Evolutionary conservation across 23 tunicate genomes (phyloP).

Genomic region (Halocynthia aurantium): DNA sequence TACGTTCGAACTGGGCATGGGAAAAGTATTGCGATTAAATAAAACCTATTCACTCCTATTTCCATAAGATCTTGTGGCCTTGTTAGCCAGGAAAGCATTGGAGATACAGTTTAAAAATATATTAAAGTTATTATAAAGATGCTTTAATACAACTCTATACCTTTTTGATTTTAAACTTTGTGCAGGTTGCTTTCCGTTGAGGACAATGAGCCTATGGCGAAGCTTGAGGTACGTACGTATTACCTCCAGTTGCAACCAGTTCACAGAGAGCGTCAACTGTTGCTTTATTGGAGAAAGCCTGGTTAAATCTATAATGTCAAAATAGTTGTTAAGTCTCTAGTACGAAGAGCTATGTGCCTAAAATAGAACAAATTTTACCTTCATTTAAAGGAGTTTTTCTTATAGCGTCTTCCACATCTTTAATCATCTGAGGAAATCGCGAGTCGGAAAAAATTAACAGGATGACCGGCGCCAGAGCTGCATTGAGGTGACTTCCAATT

Average conservation of each 20-base stretch:
- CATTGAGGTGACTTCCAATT: constrained; percentile 64
- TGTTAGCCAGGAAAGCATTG: neutral
- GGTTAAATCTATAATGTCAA: constrained; percentile 46
- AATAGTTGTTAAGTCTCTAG: neutral
- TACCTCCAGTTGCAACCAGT: constrained; percentile 71
- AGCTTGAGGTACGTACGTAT: constrained; percentile 57
- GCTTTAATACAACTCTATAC: neutral
- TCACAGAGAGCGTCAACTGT: constrained; percentile 40
- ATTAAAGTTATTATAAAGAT: neutral
- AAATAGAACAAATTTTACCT: constrained; percentile 23
- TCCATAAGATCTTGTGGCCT: neutral
- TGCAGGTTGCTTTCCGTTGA: neutral
- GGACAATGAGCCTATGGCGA: constrained; percentile 36
- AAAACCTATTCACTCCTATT: neutral
- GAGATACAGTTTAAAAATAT: neutral
- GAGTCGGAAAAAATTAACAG: constrained; percentile 54
- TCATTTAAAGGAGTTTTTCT: constrained; percentile 66
- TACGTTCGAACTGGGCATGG: neutral
- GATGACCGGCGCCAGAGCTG: constrained; percentile 67
- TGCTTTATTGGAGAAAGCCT: constrained; percentile 70
- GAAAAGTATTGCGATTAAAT: neutral
- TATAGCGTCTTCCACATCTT: constrained; percentile 49
- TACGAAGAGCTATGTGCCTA: no score
- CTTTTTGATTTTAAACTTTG: neutral
- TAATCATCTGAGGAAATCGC: constrained; percentile 54